Evolutionary conservation across 2,797 vertebrate species (phyloP).

Genomic region (Arctocebus calabarensis): DNA sequence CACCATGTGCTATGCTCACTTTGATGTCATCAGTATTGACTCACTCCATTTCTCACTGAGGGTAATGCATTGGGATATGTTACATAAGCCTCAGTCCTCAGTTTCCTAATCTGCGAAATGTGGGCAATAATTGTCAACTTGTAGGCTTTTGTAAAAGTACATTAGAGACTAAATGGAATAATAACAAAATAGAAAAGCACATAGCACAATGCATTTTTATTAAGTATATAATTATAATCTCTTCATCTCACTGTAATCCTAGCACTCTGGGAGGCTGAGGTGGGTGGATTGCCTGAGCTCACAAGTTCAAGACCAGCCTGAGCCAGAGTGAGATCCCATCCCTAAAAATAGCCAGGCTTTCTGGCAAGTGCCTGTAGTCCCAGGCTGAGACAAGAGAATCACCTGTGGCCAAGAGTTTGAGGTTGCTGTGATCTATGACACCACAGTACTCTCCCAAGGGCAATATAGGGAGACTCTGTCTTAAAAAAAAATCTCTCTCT

Average conservation of each 20-base stretch:
- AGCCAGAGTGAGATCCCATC: too few species aligned
- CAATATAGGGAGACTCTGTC: too few species aligned
- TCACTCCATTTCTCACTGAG: not conserved
- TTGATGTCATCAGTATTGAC: not conserved
- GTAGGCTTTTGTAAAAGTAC: not conserved
- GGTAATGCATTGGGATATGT: not conserved
- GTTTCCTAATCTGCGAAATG: not conserved
- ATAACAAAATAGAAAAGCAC: not conserved
- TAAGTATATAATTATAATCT: not conserved
- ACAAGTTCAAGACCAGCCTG: too few species aligned
- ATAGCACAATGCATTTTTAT: not conserved
- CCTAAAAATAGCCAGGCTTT: too few species aligned
- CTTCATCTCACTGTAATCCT: not conserved
- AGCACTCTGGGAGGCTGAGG: too few species aligned
- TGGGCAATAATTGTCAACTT: not conserved
- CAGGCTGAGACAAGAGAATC: too few species aligned
- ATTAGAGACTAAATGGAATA: not conserved
- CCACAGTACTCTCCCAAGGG: too few species aligned
- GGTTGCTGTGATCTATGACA: too few species aligned
- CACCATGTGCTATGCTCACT: not conserved
- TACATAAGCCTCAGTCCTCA: not conserved
- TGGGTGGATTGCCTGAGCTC: too few species aligned
- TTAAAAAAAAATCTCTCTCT: too few species aligned
- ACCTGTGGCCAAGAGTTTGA: too few species aligned
- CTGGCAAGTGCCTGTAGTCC: too few species aligned